Conservation (phyloP, 1,140 invertebrate genomes). For the Aphaenogaster floridana region DNA sequence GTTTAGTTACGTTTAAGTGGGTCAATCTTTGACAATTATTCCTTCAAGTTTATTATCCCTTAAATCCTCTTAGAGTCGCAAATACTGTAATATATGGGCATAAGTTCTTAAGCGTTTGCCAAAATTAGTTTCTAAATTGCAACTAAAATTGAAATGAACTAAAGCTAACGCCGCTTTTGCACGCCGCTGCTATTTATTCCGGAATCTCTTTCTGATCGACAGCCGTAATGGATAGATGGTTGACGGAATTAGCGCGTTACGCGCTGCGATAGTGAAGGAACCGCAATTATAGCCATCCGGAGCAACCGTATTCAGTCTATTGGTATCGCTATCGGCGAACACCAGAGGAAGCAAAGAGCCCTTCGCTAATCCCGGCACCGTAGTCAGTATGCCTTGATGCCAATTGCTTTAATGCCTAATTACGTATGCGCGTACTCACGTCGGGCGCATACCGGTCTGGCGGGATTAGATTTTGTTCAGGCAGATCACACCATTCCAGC, state of each 20-base stretch:
- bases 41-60: neutral
- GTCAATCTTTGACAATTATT: neutral
- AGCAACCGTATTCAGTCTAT: conserved; percentile 30
- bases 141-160: neutral
- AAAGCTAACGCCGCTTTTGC: neutral
- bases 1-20: neutral
- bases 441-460: neutral
- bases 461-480: conserved; percentile 60
- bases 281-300: conserved; percentile 36
- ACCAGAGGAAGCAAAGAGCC: conserved; percentile 33
- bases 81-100: neutral
- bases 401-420: conserved; percentile 69
- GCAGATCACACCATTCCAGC: conserved; percentile 43
- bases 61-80: neutral
- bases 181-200: neutral
- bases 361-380: conserved; percentile 39
- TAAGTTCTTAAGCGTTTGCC: neutral
- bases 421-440: conserved; percentile 62
- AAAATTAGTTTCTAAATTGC: neutral
- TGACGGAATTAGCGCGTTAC: conserved; percentile 20
- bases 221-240: neutral
- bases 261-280: conserved; percentile 1
- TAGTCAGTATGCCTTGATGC: conserved; percentile 34
- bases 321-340: conserved; percentile 10
- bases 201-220: neutral